Evolutionary conservation across 92 coral and sea anemone genomes (phyloP).

Genomic region (Siderastrea radians): DNA sequence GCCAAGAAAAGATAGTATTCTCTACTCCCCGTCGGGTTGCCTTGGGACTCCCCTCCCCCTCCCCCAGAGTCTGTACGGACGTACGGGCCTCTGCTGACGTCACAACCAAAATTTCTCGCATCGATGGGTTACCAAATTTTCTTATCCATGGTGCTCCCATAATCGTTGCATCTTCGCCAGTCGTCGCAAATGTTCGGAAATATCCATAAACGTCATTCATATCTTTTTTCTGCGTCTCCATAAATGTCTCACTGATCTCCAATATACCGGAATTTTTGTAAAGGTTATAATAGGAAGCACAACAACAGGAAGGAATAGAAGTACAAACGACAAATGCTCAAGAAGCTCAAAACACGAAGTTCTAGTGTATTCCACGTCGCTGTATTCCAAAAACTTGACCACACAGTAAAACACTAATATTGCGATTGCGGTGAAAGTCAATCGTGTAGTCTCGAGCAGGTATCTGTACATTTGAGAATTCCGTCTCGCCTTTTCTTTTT

Average conservation of each 20-base stretch:
- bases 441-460: neutral
- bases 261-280: slow-evolving; percentile 13
- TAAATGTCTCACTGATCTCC: slow-evolving; percentile 18
- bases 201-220: too few species aligned
- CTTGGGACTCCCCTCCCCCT: too few species aligned
- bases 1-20: too few species aligned
- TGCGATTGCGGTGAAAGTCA: neutral
- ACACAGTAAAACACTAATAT: neutral
- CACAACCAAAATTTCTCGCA: too few species aligned
- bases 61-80: too few species aligned
- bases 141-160: too few species aligned
- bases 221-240: slow-evolving; percentile 1
- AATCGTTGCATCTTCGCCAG: too few species aligned
- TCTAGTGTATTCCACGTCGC: neutral
- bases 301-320: neutral
- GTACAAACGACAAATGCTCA: neutral
- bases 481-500: slow-evolving; percentile 7
- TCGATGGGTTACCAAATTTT: too few species aligned
- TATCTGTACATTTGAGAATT: neutral
- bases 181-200: too few species aligned
- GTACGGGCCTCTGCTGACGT: too few species aligned
- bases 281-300: neutral
- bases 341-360: neutral
- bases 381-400: slow-evolving; percentile 1
- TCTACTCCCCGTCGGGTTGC: too few species aligned